A percentile compares a stretch with the other conserved stretches of the same genome.
These are phyloP conservation scores for Ceryle rudis DNA, from an alignment of 2,797 vertebrate species.

Conservation along the genomic window DNA sequence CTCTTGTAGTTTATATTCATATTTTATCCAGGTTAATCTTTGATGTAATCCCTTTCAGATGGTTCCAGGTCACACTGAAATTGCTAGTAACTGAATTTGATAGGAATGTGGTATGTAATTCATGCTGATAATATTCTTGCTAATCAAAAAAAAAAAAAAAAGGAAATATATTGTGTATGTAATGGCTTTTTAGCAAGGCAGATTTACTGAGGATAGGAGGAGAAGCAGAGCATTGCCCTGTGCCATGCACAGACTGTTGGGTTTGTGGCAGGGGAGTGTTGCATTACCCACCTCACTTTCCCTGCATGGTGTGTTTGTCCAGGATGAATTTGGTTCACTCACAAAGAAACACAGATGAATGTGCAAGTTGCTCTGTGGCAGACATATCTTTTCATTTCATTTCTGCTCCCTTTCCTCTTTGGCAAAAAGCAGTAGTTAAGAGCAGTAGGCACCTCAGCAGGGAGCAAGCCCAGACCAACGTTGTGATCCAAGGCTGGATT, in stretches of 20 bases:
- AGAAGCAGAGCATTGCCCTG: background rate
- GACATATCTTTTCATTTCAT: background rate
- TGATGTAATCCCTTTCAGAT: background rate
- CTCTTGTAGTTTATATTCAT: background rate
- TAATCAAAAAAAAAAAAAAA: background rate
- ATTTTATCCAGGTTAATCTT: background rate
- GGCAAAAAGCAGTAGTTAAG: background rate
- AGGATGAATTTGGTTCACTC: background rate
- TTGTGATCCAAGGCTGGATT: background rate
- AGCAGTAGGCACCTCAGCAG: background rate
- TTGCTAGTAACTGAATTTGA: background rate
- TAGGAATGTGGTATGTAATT: background rate
- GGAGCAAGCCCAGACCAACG: background rate
- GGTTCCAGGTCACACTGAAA: background rate
- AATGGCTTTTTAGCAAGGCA: background rate
- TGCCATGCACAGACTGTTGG: background rate
- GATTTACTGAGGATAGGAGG: background rate
- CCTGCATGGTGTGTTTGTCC: fast-evolving
- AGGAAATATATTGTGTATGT: background rate
- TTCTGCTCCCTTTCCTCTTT: background rate
- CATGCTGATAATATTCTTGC: background rate
- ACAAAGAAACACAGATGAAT: background rate
- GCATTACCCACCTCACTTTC: background rate
- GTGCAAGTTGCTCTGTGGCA: background rate
- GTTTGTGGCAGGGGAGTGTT: background rate